Evolutionary conservation across 2,888 invertebrate genomes (phyloP).

Genomic region (Synergus laeviventris): DNA sequence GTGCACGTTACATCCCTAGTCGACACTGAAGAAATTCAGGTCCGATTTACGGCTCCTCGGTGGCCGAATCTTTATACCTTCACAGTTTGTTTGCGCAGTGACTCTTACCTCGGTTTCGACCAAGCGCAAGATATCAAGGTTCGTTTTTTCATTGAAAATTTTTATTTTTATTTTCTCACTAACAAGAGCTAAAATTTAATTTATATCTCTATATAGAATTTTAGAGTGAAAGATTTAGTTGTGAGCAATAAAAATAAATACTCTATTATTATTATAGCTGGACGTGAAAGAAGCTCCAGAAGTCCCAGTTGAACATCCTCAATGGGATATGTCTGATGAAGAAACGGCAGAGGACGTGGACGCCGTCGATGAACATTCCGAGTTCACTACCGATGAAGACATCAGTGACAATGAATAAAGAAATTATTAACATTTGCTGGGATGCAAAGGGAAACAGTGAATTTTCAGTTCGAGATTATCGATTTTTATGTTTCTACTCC

Average conservation of each 20-base stretch:
- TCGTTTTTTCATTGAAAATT: conserved; percentile 47
- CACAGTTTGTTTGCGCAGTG: conserved; percentile 91
- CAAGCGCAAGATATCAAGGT: conserved; percentile 95
- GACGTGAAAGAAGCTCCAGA: conserved; percentile 98
- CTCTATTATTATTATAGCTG: conserved; percentile 78
- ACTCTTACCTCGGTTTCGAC: conserved; percentile 98
- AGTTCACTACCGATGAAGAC: conserved; percentile 84
- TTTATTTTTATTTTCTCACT: not conserved
- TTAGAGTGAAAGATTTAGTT: too few species aligned
- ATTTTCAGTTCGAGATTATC: conserved; percentile 36
- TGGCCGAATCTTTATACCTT: conserved; percentile 96
- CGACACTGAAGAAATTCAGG: conserved; percentile 91
- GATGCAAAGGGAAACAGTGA: not conserved
- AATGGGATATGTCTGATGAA: conserved; percentile 97
- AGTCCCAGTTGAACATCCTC: conserved; percentile 94
- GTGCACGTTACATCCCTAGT: conserved; percentile 95
- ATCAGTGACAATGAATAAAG: conserved; percentile 78
- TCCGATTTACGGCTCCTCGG: conserved; percentile 95
- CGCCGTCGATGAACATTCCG: conserved; percentile 80
- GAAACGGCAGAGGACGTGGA: conserved; percentile 86
- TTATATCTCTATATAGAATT: too few species aligned
- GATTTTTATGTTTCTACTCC: conserved; percentile 53
- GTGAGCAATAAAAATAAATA: not conserved
- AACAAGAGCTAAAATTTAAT: too few species aligned
- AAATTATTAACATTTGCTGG: conserved; percentile 39